Evolutionary conservation across 2,888 invertebrate species (phyloP), one percentile per base, ranked within the genome.

Genomic region (Drosophila meridiana): DNA sequence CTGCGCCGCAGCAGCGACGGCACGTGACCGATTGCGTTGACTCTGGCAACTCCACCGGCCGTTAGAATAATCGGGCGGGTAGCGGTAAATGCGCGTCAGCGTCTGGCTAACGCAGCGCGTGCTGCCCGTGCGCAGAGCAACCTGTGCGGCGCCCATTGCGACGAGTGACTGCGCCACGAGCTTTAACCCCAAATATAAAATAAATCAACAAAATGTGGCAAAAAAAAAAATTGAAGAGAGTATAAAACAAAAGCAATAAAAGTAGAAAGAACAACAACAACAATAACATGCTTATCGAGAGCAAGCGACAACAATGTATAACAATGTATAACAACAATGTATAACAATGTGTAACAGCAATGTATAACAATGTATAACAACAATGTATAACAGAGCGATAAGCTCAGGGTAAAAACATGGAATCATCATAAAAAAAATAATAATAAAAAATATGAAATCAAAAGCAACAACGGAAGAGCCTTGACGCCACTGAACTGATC

Each of bases 351-450:
- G n/a, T n/a, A n/a, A n/a, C n/a, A n/a, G n/a, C n/a, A n/a, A n/a
- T n/a, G n/a, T n/a, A n/a, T n/a, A 20, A 20, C 20, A 20, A 20
- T 20, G 20, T 67, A 56, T 57, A 57, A 50, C 32, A 60, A 73
- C 76, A 76, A 57, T 66, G 66, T 63, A 56, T 60, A 56, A 32
- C 34, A 38, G n/a, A 32, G 47, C 74, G 78, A 78, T 78, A 78
- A 71, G 67, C 40, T 42, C 59, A 57, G 26, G 40, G 59, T 70
- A 38, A 38, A 9, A 26, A 40, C 48, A 40, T 50, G 30, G 40
- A 59, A 58, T 50, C 28, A 42, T 8, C 47, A 76, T 45, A 65
- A 56, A 65, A 52, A 48, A 28, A 43, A 55, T 45, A 4, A 48
- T 14, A 55, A 52, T 20, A 36, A 26, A 38, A 42, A 57, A 34